phyloP scores from a whole-genome alignment of 1,140 invertebrate genomes.

The Fragariocoptes setiger region DNA sequence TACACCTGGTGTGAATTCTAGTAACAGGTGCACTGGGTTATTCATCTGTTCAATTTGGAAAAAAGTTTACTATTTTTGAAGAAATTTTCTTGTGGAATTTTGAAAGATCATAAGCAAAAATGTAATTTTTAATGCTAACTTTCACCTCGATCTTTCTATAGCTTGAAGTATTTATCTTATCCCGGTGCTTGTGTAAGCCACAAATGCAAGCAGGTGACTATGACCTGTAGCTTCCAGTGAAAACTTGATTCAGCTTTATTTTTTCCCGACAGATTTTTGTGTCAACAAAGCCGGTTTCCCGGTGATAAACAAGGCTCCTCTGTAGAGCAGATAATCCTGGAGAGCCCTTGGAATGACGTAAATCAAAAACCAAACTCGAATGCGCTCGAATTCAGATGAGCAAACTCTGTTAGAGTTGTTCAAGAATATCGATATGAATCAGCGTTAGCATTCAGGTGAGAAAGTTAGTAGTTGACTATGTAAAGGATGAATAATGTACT shows the following conservation, averaged over 20 bases:
- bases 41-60: not conserved
- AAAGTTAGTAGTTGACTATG: no score
- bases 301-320: not conserved
- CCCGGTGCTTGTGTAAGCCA: not conserved
- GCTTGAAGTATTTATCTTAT: not conserved
- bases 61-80: not conserved
- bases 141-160: not conserved
- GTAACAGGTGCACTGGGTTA: not conserved
- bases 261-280: not conserved
- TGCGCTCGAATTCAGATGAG: slow-evolving; percentile 8
- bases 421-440: no score
- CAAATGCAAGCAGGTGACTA: no score
- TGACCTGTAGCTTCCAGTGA: no score
- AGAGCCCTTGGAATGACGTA: slow-evolving; percentile 7
- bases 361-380: slow-evolving; percentile 8
- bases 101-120: not conserved
- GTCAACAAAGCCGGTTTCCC: slow-evolving; percentile 3
- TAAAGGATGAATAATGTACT: slow-evolving; percentile 7
- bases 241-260: no score
- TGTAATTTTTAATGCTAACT: not conserved
- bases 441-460: no score
- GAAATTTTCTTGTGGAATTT: not conserved
- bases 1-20: not conserved
- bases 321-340: slow-evolving; percentile 7
- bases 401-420: no score